Evolutionary conservation across 2,797 vertebrate genomes (phyloP).

Genomic region (Thamnophis elegans): DNA sequence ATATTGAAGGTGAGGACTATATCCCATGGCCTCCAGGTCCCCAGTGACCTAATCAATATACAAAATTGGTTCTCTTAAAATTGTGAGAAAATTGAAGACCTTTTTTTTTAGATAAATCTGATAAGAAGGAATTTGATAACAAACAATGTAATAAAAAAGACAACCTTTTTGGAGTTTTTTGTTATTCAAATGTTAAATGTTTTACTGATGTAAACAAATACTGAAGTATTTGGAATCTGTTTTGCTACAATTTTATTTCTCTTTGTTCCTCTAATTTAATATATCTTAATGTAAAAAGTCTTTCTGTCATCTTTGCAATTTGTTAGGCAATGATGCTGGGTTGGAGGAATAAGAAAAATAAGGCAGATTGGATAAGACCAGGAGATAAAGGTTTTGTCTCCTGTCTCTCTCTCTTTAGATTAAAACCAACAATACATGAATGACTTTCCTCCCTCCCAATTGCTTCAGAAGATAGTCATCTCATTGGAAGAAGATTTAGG

Average conservation of each 20-base stretch:
- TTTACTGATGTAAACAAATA: neutral
- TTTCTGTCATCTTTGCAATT: neutral
- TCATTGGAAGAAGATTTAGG: neutral
- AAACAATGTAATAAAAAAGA: neutral
- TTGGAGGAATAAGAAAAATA: neutral
- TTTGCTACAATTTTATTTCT: neutral
- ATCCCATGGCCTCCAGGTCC: neutral
- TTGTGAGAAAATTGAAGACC: neutral
- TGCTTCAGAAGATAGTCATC: neutral
- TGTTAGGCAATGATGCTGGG: neutral
- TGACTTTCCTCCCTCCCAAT: neutral
- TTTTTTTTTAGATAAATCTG: neutral
- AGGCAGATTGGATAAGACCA: neutral
- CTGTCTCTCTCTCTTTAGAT: neutral
- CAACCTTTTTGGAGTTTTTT: neutral
- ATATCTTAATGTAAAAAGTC: neutral
- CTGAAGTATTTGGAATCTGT: neutral
- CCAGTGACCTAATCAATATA: neutral
- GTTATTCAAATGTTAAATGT: neutral
- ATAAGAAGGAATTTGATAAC: neutral
- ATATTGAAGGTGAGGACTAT: neutral
- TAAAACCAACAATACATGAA: neutral
- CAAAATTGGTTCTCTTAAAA: neutral
- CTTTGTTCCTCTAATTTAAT: neutral
- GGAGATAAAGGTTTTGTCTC: neutral